These are phyloP conservation scores for Turnix velox DNA, from an alignment of 2,113 vertebrate genomes.

Conservation along the genomic window DNA sequence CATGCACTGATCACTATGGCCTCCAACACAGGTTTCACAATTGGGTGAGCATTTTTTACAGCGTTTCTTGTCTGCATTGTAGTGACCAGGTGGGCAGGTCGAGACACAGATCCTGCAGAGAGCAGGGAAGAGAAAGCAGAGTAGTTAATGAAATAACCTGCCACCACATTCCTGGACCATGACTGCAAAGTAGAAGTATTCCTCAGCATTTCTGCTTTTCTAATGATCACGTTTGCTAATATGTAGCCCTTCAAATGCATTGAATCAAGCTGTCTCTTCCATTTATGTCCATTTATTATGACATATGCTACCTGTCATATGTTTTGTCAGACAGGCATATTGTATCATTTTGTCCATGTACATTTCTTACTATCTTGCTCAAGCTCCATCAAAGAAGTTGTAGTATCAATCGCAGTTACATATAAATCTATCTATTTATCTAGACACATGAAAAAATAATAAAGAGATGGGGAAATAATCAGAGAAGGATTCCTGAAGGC, in stretches of 20 bases:
- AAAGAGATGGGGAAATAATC: not conserved
- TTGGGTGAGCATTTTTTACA: constrained; percentile 93
- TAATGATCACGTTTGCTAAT: not conserved
- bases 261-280: not conserved
- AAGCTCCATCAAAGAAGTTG: not conserved
- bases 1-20: constrained; percentile 90
- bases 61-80: constrained; percentile 90
- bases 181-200: constrained; percentile 38
- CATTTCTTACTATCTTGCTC: not conserved
- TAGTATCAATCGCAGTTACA: not conserved
- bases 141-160: constrained; percentile 28
- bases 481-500: not conserved
- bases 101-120: constrained; percentile 89
- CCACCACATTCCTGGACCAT: constrained; percentile 7
- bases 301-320: not conserved
- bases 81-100: constrained; percentile 92
- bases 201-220: not conserved
- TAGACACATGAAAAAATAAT: not conserved
- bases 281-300: not conserved
- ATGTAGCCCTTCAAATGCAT: not conserved
- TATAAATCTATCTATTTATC: not conserved
- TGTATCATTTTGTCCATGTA: not conserved
- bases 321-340: not conserved
- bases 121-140: constrained; percentile 32
- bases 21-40: constrained; percentile 91